A percentile compares a stretch with the other conserved stretches of the same genome.
These are phyloP conservation scores for Ochropleura plecta DNA, from an alignment of 2,888 invertebrate species.

Conservation along the genomic window DNA sequence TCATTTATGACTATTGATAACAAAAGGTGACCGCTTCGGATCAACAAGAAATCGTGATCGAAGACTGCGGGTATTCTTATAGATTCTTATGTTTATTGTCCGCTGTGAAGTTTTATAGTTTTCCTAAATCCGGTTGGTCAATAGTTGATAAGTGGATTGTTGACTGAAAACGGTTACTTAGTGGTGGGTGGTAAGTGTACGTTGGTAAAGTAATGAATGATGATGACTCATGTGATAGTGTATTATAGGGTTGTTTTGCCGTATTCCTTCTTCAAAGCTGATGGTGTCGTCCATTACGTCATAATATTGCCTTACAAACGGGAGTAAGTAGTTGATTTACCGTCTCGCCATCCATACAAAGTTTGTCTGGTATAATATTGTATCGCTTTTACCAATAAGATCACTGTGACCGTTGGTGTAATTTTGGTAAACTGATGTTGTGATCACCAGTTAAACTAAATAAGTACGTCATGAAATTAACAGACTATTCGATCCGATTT, in stretches of 20 bases:
- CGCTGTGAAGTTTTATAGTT: neutral
- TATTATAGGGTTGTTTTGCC: neutral
- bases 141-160: neutral
- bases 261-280: neutral
- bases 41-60: slow-evolving; percentile 34
- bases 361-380: neutral
- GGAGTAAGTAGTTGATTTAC: neutral
- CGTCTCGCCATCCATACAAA: neutral
- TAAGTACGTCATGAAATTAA: slow-evolving; percentile 3
- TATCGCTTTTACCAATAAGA: neutral
- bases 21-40: slow-evolving; percentile 28
- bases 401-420: neutral
- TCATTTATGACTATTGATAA: slow-evolving; percentile 23
- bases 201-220: neutral
- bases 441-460: neutral
- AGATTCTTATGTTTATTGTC: slow-evolving; percentile 2
- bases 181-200: neutral
- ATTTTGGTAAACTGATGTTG: neutral
- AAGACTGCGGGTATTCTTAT: neutral
- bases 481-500: neutral
- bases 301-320: neutral
- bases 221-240: neutral
- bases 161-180: neutral
- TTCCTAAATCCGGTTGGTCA: slow-evolving; percentile 7
- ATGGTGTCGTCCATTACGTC: neutral